Evolutionary conservation across 2,113 vertebrate genomes (phyloP), one percentile per base, ranked within the genome.

Genomic region (Hemiscyllium ocellatum): DNA sequence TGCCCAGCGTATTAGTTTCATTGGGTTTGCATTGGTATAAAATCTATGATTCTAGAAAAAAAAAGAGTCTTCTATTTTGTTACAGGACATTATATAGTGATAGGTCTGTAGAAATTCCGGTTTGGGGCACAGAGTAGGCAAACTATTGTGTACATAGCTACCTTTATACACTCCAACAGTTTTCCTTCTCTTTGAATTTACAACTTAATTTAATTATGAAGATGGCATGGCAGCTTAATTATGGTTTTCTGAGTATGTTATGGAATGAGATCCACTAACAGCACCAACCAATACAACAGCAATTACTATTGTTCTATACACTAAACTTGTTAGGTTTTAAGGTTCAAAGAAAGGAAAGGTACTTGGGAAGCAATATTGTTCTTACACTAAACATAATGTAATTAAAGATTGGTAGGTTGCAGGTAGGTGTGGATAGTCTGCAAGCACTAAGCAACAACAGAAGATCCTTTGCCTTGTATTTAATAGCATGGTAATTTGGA

Each of bases 1-100:
- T 20, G 0, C 47, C 0, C 15, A 15, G 7, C 66, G 26, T 37
- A 61, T 91, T 47, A 68, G 80, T 10, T 61, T 68, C 13, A 66
- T 86, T 22, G 89, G 22, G 8, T 89, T 89, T 95, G 29, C 5
- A 42, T 20, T 86, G 47, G 70, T 96, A 96, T 96, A 56, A 93
- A 90, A 22, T 95, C 66, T 93, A 1, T 37, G 95, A 50, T 66
- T n/a, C 22, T 42, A 93, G 68, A 95, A 72, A 56, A 83, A 72
- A 83, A 24, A 90, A 0, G n/a, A 56, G 1, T 20, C 0, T 61
- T 10, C 56, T 61, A 61, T 61, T 95, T 95, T 94, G 0, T 87
- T 0, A 95, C 76, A 22, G 22, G 66, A 66, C 19, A 19, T 47
- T 47, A 10, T 10, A 0, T 2, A 29, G 22, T 89, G 37, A 42